Evolutionary conservation across 2,797 vertebrate species (phyloP).

Genomic region (Nannoperca obscura): DNA sequence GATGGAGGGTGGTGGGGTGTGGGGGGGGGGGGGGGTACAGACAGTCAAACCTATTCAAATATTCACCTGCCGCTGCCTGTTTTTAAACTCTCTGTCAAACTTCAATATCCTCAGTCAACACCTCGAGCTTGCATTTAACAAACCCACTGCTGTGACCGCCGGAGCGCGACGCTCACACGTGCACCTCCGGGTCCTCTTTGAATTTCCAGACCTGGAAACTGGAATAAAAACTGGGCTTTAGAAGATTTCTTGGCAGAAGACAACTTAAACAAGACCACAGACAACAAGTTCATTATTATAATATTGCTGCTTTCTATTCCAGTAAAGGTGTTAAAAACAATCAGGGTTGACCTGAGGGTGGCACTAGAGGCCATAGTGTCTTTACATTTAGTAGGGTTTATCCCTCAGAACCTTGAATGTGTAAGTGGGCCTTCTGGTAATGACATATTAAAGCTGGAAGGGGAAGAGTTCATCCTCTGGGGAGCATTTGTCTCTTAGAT

Average conservation of each 20-base stretch:
- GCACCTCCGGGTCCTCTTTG: background rate
- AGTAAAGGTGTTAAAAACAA: too few species aligned
- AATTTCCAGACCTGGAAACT: conserved; percentile 5
- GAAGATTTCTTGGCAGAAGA: background rate
- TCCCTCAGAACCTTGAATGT: background rate
- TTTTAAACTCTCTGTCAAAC: background rate
- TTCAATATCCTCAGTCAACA: conserved; percentile 12
- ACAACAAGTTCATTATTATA: too few species aligned
- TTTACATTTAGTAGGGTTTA: background rate
- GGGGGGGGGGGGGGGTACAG: background rate
- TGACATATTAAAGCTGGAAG: background rate
- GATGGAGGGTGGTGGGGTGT: conserved; percentile 11
- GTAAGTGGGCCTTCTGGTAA: background rate
- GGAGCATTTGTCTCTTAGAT: background rate
- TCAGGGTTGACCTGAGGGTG: background rate
- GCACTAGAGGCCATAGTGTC: too few species aligned
- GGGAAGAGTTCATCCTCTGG: background rate
- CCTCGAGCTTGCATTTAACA: background rate
- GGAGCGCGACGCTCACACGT: background rate
- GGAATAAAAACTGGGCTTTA: background rate
- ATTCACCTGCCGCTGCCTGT: background rate
- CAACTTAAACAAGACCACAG: background rate
- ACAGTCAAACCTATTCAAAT: background rate
- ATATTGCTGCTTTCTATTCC: background rate
- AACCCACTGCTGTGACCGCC: background rate